These are phyloP conservation scores for Arctopsyche grandis DNA, from an alignment of 1,140 invertebrate species.

Conservation along the genomic window DNA sequence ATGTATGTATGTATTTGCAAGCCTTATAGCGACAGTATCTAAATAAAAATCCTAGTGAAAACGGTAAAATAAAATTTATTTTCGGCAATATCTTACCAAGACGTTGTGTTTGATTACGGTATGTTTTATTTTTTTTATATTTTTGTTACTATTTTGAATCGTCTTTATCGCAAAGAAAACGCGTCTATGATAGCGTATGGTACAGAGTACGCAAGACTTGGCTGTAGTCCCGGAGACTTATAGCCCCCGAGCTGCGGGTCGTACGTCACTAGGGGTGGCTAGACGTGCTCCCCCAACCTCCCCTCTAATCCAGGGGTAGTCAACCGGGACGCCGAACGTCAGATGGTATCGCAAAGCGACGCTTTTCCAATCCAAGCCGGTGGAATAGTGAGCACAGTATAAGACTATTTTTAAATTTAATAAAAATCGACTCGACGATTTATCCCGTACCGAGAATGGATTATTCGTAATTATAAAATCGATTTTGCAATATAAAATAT, in stretches of 20 bases:
- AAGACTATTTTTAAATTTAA: no score
- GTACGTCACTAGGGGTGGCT: conserved; percentile 50
- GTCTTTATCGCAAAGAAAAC: conserved; percentile 42
- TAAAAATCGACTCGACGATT: no score
- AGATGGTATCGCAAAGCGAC: neutral
- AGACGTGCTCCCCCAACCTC: conserved; percentile 21
- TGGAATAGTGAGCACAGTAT: no score
- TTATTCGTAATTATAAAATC: no score
- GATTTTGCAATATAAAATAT: no score
- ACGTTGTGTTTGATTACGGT: neutral
- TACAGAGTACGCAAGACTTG: conserved; percentile 50
- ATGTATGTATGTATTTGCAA: no score
- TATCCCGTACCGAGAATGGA: no score
- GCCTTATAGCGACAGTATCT: no score
- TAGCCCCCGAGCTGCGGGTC: conserved; percentile 51
- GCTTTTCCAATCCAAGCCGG: no score
- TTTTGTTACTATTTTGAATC: conserved; percentile 12
- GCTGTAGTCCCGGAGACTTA: conserved; percentile 50
- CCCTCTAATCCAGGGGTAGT: conserved; percentile 16
- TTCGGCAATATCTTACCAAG: neutral
- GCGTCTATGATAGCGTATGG: conserved; percentile 43
- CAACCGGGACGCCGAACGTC: conserved; percentile 32
- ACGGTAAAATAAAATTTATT: no score
- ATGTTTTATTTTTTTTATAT: neutral
- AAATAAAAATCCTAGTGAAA: no score